A percentile compares a stretch with the other conserved stretches of the same genome.
These are phyloP conservation scores for Steatornis caripensis DNA, from an alignment of 2,113 vertebrate genomes.

Conservation along the genomic window DNA sequence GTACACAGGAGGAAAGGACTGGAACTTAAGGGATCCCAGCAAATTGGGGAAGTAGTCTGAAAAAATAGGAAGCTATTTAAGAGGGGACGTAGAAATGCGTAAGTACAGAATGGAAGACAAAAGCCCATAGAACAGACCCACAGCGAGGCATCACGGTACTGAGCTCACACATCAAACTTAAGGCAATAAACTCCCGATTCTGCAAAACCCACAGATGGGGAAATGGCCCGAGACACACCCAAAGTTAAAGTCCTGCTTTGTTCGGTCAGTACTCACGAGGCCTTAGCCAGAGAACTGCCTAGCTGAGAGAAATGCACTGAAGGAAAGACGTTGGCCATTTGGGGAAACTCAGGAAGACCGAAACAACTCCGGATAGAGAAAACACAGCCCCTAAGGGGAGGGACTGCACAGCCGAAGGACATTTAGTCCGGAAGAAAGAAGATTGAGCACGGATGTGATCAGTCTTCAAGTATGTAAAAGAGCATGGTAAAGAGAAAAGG, in stretches of 20 bases:
- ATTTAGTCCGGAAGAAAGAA: not conserved
- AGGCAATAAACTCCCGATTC: not conserved
- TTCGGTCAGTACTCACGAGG: not conserved
- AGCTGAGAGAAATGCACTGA: not conserved
- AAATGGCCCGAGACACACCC: not conserved
- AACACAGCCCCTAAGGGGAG: not conserved
- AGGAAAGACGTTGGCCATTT: not conserved
- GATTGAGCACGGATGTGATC: not conserved
- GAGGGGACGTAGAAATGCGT: not conserved
- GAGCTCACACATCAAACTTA: not conserved
- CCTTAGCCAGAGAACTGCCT: not conserved
- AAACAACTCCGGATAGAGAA: not conserved
- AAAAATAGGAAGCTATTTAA: not conserved
- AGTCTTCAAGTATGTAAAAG: not conserved
- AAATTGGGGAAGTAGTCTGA: not conserved
- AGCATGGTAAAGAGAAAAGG: not conserved
- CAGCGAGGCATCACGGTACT: not conserved
- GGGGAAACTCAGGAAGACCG: not conserved
- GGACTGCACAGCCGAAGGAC: not conserved
- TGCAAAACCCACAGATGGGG: not conserved
- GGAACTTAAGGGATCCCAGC: not conserved
- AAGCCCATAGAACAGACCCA: not conserved
- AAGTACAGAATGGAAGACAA: not conserved
- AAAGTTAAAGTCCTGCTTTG: not conserved
- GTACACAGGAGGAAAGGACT: not conserved